These are phyloP conservation scores for Pseudococcus longispinus DNA, from an alignment of 2,888 invertebrate species.

Conservation along the genomic window DNA sequence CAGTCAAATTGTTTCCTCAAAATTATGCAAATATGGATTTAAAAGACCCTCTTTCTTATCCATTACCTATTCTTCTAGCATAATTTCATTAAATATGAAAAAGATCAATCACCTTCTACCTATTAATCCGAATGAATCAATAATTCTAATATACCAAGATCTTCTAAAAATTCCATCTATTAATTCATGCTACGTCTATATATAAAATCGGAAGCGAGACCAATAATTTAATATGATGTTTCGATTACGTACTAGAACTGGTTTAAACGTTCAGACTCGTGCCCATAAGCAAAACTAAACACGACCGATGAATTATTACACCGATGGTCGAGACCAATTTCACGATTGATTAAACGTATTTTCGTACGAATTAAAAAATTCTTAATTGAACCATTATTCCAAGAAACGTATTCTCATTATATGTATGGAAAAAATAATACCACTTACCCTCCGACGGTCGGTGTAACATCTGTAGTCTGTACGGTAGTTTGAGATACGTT, in stretches of 20 bases:
- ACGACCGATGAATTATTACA: not conserved
- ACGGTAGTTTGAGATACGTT: not conserved
- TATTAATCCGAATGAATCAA: not conserved
- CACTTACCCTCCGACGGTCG: slow-evolving; percentile 43
- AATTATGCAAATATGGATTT: too few species aligned
- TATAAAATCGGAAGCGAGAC: slow-evolving; percentile 8
- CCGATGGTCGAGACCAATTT: not conserved
- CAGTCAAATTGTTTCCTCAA: too few species aligned
- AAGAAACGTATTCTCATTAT: not conserved
- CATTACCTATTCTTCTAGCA: too few species aligned
- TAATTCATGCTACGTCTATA: not conserved
- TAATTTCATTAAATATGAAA: too few species aligned
- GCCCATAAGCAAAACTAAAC: slow-evolving; percentile 34
- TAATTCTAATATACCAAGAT: not conserved
- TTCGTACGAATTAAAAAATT: slow-evolving; percentile 12
- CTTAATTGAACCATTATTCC: not conserved
- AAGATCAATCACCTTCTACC: too few species aligned
- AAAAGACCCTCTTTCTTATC: too few species aligned
- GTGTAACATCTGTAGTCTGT: slow-evolving; percentile 18
- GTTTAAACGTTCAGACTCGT: slow-evolving; percentile 8
- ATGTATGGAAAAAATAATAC: not conserved
- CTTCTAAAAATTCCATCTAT: not conserved
- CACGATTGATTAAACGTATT: not conserved
- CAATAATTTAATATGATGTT: slow-evolving; percentile 13
- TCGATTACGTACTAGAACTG: slow-evolving; percentile 6